These are phyloP conservation scores for Shinisaurus crocodilurus DNA, from an alignment of 2,113 vertebrate genomes.

Conservation along the genomic window DNA sequence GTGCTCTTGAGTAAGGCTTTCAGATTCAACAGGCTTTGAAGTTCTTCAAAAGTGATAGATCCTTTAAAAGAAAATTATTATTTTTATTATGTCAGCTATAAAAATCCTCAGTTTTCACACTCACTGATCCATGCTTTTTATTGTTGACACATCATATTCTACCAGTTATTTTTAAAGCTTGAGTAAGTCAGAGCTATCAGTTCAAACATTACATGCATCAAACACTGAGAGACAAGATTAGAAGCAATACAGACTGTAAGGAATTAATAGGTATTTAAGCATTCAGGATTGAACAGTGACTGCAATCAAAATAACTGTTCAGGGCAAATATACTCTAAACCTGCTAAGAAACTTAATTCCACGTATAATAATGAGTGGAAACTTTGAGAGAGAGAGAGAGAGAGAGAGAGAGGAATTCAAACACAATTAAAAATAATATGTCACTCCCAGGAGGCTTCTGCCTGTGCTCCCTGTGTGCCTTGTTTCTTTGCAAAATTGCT, in stretches of 20 bases:
- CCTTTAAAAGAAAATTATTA: not conserved
- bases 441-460: not conserved
- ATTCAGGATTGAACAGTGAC: not conserved
- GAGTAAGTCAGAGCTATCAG: not conserved
- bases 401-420: not conserved
- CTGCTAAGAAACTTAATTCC: not conserved
- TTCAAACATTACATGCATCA: not conserved
- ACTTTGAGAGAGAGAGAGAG: not conserved
- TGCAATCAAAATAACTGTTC: not conserved
- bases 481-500: too few species aligned
- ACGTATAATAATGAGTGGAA: not conserved
- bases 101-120: not conserved
- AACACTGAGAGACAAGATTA: not conserved
- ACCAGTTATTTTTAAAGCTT: conserved; percentile 8
- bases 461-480: too few species aligned
- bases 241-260: not conserved
- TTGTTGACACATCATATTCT: not conserved
- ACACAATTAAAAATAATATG: not conserved
- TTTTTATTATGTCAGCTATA: not conserved
- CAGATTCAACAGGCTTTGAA: too few species aligned
- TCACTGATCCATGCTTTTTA: not conserved
- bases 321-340: conserved; percentile 4
- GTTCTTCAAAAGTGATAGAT: too few species aligned
- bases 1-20: too few species aligned
- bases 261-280: not conserved